A percentile compares a stretch with the other conserved stretches of the same genome.
These are phyloP conservation scores for Reticulitermes speratus DNA, from an alignment of 1,140 invertebrate genomes.

Conservation along the genomic window DNA sequence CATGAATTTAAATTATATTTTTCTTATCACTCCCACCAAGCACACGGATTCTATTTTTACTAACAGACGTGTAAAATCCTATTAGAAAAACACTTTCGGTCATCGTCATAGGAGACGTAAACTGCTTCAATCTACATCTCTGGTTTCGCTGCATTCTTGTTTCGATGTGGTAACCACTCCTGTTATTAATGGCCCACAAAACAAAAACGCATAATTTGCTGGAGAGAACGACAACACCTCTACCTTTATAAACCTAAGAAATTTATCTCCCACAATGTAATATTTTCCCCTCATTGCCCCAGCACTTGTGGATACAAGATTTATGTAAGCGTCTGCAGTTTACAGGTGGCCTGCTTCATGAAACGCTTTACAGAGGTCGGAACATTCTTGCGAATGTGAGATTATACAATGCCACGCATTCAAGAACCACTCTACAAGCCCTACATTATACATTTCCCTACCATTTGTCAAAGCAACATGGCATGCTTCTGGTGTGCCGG, in stretches of 20 bases:
- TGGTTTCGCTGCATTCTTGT: no score
- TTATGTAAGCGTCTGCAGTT: neutral
- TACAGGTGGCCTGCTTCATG: slow-evolving; percentile 2
- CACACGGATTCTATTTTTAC: no score
- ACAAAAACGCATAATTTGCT: neutral
- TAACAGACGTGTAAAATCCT: no score
- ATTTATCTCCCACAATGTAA: neutral
- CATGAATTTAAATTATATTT: no score
- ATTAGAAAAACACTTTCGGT: no score
- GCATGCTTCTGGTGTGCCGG: no score
- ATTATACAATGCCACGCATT: neutral
- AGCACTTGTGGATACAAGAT: neutral
- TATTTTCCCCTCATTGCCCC: neutral
- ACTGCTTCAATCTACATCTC: neutral
- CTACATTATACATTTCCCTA: no score
- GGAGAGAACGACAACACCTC: neutral
- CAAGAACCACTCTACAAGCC: neutral
- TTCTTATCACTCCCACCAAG: no score
- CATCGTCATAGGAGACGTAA: neutral
- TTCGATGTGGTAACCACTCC: neutral
- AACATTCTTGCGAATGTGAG: neutral
- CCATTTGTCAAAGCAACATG: no score
- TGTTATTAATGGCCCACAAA: slow-evolving; percentile 8
- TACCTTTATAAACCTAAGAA: neutral
- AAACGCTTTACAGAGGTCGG: neutral